Base-by-base conservation (phyloP, 1,140 invertebrate genomes). In the Danaus plexippus region DNA sequence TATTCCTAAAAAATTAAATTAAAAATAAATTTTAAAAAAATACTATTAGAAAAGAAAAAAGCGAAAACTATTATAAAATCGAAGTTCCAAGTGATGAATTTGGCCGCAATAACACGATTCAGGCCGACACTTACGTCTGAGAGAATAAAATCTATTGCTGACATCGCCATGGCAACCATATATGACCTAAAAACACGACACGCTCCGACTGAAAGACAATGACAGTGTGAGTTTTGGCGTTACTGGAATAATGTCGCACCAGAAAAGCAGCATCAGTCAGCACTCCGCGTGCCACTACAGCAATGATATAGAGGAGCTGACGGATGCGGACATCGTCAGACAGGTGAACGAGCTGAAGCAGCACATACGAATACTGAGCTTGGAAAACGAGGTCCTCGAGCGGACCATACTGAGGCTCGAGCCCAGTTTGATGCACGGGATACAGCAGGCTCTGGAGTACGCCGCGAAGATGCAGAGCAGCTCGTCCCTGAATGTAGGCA, bases 321-420 rank as follows among this genome's bases (percentile, higher is more conserved):
- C 73, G 0, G 80, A 87, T 43, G 61, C 67, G 1, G 81, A 85
- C 52, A 64, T 88, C 5, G 61, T 80, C 9, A 80, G 79, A 55
- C 66, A 72, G 62, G 75, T 88, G 0, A 73, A 65, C 46, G 75
- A 81, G 9, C 50, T 85, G 1, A 82, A 80, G 43, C 66, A 71
- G 0, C 73, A 82, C 54, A 76, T 85, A 45, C 72, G 70, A 54
- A 49, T 85, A 0, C 49, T 85, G 0, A 62, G 45, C 1, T 53
- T 87, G 1, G 86, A 88, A 61, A 88, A 88, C 55, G 84, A 85
- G 57, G 73, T 88, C 9, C 59, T 87, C 1, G 86, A 88, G 57
- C 71, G 63, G 9, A 77, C 76, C 8, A 87, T 88, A 11, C 57
- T 76, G 63, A 77, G 82, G 50, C 49, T 87, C 11, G 85, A 88